Percentiles rank a stretch among this genome's conserved stretches.
These are phyloP conservation scores for Melozone crissalis DNA, from an alignment of 2,113 vertebrate species.

Conservation along the genomic window DNA sequence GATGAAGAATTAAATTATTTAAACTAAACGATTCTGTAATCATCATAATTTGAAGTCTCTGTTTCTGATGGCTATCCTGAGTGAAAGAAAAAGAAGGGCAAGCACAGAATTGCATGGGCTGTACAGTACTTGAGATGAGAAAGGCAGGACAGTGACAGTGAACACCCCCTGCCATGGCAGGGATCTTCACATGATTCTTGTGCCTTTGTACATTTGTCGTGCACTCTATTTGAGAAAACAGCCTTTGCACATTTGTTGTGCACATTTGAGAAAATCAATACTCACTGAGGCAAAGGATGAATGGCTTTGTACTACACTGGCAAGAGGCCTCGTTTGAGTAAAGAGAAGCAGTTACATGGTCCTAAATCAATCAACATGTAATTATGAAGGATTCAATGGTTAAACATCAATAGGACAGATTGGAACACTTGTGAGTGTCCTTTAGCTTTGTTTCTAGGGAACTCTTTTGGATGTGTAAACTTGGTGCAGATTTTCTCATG, in stretches of 20 bases:
- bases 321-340: background rate
- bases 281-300: background rate
- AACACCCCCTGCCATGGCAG: background rate
- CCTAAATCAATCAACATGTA: background rate
- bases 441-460: background rate
- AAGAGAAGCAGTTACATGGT: background rate
- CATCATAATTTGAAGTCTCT: background rate
- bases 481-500: background rate
- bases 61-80: background rate
- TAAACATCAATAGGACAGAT: background rate
- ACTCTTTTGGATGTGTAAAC: background rate
- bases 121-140: background rate
- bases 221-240: background rate
- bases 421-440: background rate
- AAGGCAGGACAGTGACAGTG: background rate
- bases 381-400: background rate
- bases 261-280: background rate
- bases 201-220: background rate
- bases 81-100: background rate
- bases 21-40: background rate
- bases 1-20: background rate
- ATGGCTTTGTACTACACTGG: background rate
- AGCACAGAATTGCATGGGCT: background rate
- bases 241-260: background rate
- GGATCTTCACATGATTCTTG: background rate